These are phyloP conservation scores for Antennarius maculatus DNA, from an alignment of 2,797 vertebrate genomes.

Conservation along the genomic window DNA sequence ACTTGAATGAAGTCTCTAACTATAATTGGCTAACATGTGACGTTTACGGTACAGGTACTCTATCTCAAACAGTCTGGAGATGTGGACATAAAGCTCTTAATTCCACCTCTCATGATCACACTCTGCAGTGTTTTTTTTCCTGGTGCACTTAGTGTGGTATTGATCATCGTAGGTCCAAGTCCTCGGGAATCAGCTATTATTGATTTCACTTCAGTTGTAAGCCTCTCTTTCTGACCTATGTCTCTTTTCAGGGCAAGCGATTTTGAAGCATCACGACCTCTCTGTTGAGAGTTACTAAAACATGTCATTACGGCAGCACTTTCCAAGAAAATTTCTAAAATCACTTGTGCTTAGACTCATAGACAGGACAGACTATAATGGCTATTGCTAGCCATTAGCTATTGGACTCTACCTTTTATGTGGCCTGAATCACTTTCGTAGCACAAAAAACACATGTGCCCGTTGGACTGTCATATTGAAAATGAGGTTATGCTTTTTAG, in stretches of 20 bases:
- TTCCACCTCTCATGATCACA: conserved; percentile 32
- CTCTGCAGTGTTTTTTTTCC: conserved; percentile 32
- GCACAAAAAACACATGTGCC: conserved; percentile 10
- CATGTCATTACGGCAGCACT: conserved; percentile 27
- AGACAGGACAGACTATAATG: not conserved
- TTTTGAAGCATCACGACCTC: conserved; percentile 50
- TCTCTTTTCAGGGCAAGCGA: conserved; percentile 55
- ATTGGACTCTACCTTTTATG: conserved; percentile 1
- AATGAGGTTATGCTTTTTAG: conserved; percentile 25
- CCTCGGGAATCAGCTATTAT: conserved; percentile 73
- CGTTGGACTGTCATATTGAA: not conserved
- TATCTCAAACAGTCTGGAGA: conserved; percentile 17
- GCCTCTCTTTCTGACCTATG: conserved; percentile 64
- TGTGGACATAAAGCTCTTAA: conserved; percentile 21
- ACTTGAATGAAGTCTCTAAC: conserved; percentile 10
- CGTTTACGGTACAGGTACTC: conserved; percentile 17
- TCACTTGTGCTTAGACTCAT: not conserved
- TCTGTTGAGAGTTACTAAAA: conserved; percentile 40
- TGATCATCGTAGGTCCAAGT: conserved; percentile 74
- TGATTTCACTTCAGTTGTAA: conserved; percentile 76
- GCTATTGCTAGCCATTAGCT: conserved; percentile 20
- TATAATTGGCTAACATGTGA: conserved; percentile 28
- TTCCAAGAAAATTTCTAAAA: conserved; percentile 20
- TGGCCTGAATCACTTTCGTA: not conserved
- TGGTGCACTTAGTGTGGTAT: conserved; percentile 69